These are phyloP conservation scores for Anguilla anguilla DNA, from an alignment of 2,797 vertebrate genomes.

Conservation along the genomic window DNA sequence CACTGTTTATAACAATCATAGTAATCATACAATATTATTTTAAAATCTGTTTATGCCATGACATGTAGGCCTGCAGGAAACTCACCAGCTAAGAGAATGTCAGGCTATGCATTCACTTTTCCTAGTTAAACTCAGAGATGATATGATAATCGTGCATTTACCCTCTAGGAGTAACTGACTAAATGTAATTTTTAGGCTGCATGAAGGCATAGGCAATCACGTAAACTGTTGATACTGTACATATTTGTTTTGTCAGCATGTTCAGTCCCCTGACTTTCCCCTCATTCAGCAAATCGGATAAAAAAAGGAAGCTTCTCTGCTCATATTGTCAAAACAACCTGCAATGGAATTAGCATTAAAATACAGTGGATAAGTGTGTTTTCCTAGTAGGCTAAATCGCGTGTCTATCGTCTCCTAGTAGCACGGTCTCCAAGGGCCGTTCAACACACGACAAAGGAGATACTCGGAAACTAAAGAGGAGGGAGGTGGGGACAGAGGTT, in stretches of 20 bases:
- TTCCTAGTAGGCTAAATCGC: not conserved
- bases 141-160: not conserved
- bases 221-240: constrained; percentile 5
- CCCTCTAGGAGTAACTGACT: not conserved
- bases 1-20: not conserved
- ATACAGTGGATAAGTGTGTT: not conserved
- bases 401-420: constrained; percentile 1
- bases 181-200: not conserved
- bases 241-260: constrained; percentile 15
- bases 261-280: not conserved
- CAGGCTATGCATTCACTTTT: not conserved
- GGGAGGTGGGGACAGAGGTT: constrained; percentile 2
- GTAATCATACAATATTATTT: not conserved
- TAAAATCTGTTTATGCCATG: not conserved
- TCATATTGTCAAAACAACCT: not conserved
- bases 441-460: constrained; percentile 1
- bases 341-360: not conserved
- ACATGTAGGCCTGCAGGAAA: not conserved
- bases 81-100: not conserved
- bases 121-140: not conserved
- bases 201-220: not conserved
- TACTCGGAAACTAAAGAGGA: constrained; percentile 14
- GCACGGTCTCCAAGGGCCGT: constrained; percentile 5
- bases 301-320: not conserved
- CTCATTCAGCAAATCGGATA: constrained; percentile 2